Base-by-base conservation (phyloP, 2,113 vertebrate genomes). In the Oxygymnocypris stewartii region DNA sequence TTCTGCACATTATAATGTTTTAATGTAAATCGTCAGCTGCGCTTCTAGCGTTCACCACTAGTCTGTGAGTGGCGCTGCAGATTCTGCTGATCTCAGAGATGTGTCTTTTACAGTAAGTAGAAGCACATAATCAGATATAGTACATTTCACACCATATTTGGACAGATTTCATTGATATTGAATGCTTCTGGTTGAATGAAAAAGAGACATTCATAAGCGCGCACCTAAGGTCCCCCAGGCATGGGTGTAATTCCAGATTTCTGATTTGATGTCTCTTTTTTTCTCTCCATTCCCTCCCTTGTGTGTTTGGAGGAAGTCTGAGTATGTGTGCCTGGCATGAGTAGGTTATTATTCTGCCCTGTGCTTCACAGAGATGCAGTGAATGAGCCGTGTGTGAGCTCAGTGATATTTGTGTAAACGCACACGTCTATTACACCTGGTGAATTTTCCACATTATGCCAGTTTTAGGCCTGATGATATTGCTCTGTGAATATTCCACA, bases 311-410 rank as follows among this genome's bases (percentile, higher is more conserved):
- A 93, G 87, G 89, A 93, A 91, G 89, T 79, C 85, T 71, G 90
- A 92, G 89, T 88, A 90, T 93, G 88, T 93, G 91, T 89, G 73
- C 82, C 81, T 85, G 90, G 88, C 79, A 94, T 95, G 93, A 94
- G 93, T 93, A 90, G 93, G 85, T 92, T 89, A 92, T 93, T 94
- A 92, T 94, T 85, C 89, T 47, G 82, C 28, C 31, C 25, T 74
- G 79, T 79, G 87, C 35, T 54, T 77, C 79, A 57, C 35, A 86
- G 67, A 87, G 86, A 88, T 59, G 79, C 47, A 88, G 88, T 94
- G 90, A 94, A 94, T 91, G 93, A 90, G 59, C 57, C 74, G 51
- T 77, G 89, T 93, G 93, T 88, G 91, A 5, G 90, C 90, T 89
- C 91, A 91, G 81, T 92, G 87, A 4, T 93, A 92, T 92, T 91